These are phyloP conservation scores for Parapristionchus giblindavisi DNA, from an alignment of 2,888 invertebrate genomes.

Conservation along the genomic window DNA sequence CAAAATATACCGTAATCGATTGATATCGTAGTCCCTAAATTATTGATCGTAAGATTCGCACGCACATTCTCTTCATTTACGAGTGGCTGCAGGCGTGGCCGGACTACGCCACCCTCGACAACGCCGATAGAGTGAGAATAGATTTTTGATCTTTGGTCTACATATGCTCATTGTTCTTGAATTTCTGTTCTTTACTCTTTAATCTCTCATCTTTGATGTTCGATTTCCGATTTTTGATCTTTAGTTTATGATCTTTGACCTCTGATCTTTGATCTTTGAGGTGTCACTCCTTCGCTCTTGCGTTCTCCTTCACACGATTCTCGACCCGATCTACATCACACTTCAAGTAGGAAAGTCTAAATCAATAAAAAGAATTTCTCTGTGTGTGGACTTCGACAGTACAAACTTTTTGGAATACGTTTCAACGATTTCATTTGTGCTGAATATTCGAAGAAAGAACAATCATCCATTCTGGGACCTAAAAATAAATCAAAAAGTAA, in stretches of 20 bases:
- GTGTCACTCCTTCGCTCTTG: conserved; percentile 65
- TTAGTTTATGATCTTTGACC: background rate
- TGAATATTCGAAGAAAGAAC: too few species aligned
- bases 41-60: conserved; percentile 63
- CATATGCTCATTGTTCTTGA: too few species aligned
- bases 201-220: background rate
- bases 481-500: too few species aligned
- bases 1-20: too few species aligned
- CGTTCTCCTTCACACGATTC: conserved; percentile 64
- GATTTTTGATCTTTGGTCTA: background rate
- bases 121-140: conserved; percentile 53
- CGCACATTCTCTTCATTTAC: conserved; percentile 66
- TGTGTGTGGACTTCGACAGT: too few species aligned
- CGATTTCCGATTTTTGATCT: background rate
- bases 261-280: conserved; percentile 42
- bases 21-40: too few species aligned
- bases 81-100: conserved; percentile 69
- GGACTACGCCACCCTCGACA: conserved; percentile 55
- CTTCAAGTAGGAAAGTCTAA: background rate
- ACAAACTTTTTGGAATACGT: too few species aligned
- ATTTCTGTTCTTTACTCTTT: conserved; percentile 1
- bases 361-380: too few species aligned
- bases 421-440: too few species aligned
- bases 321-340: conserved; percentile 63
- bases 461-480: too few species aligned